Conservation (phyloP, 2,888 invertebrate species). For the Athrips mouffetella region DNA sequence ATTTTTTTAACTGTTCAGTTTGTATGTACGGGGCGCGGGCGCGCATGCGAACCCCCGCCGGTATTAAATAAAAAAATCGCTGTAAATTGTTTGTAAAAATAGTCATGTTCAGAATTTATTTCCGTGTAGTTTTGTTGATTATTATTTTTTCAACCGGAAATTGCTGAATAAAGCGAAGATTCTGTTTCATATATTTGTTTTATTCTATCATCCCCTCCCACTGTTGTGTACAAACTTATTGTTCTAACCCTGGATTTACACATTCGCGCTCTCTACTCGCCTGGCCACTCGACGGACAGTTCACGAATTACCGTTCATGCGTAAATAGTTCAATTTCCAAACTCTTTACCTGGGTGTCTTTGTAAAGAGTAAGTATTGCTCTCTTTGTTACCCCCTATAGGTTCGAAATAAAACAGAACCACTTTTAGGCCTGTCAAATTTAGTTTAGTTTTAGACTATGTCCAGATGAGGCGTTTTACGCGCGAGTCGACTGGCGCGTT, state of each 20-base stretch:
- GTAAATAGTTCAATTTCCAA: too few species aligned
- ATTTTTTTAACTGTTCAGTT: constrained; percentile 46
- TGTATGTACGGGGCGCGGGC: constrained; percentile 29
- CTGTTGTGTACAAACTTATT: too few species aligned
- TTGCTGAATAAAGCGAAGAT: constrained; percentile 76
- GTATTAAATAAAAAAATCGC: constrained; percentile 48
- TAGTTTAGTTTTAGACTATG: too few species aligned
- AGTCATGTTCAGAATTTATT: constrained; percentile 74
- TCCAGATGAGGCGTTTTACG: too few species aligned
- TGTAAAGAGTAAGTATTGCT: background rate
- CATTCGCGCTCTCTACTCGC: too few species aligned
- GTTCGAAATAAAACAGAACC: background rate
- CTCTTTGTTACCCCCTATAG: background rate
- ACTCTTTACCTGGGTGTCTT: too few species aligned
- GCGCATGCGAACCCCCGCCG: constrained; percentile 19
- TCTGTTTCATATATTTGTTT: constrained; percentile 66
- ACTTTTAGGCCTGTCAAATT: too few species aligned
- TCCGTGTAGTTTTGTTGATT: constrained; percentile 74
- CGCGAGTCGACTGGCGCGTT: too few species aligned
- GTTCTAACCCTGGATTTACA: too few species aligned
- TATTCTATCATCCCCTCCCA: constrained; percentile 32
- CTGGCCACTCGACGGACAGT: too few species aligned
- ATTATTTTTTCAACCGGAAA: constrained; percentile 71
- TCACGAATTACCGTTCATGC: too few species aligned
- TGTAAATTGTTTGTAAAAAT: constrained; percentile 76